These are phyloP conservation scores for Sminthurides aquaticus DNA, from an alignment of 2,888 invertebrate genomes.

Conservation along the genomic window DNA sequence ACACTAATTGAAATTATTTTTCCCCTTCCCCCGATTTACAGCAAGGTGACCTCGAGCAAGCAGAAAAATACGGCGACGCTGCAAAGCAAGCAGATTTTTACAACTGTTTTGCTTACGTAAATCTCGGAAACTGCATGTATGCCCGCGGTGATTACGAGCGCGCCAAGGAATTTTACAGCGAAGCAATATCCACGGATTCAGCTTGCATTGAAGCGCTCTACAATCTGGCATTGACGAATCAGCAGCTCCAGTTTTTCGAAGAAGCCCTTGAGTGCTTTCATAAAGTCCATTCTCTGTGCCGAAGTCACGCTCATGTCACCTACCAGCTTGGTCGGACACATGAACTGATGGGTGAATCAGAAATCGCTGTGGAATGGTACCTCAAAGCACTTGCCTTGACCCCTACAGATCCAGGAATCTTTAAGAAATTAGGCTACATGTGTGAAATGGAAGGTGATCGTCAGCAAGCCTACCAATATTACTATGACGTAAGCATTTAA, in stretches of 20 bases:
- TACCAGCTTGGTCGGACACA: conserved; percentile 73
- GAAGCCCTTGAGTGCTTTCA: conserved; percentile 72
- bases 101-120: conserved; percentile 74
- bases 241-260: conserved; percentile 60
- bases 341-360: conserved; percentile 57
- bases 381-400: conserved; percentile 72
- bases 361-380: conserved; percentile 55
- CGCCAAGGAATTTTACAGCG: conserved; percentile 63
- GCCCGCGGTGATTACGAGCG: conserved; percentile 61
- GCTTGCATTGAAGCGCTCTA: conserved; percentile 77
- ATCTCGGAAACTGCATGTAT: conserved; percentile 72
- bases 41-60: conserved; percentile 72
- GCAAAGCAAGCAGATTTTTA: conserved; percentile 67
- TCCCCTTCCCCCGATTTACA: no score
- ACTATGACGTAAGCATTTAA: conserved; percentile 69
- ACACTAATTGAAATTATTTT: no score
- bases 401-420: conserved; percentile 81
- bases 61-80: conserved; percentile 65
- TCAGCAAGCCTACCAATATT: conserved; percentile 77
- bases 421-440: conserved; percentile 81
- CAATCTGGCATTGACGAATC: conserved; percentile 68
- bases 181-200: conserved; percentile 70
- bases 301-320: conserved; percentile 64
- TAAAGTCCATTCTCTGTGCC: conserved; percentile 54
- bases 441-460: conserved; percentile 86